These are phyloP conservation scores for Lumbricus terrestris DNA, from an alignment of 2,888 invertebrate species.

Conservation along the genomic window DNA sequence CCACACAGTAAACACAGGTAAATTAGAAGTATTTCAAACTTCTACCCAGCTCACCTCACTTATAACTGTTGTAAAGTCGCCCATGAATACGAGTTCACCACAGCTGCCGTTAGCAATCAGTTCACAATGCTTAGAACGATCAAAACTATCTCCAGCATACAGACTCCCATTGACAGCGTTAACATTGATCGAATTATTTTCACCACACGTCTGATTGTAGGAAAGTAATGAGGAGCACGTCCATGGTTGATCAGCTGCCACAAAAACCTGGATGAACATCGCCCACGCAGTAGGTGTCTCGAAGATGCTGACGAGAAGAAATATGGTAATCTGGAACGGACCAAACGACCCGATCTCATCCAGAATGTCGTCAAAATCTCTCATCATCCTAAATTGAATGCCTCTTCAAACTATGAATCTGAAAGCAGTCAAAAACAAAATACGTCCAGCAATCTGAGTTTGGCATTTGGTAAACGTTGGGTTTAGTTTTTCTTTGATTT, in stretches of 20 bases:
- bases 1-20: not conserved
- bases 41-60: constrained; percentile 46
- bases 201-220: not conserved
- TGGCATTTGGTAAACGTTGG: not conserved
- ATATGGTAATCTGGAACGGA: constrained; percentile 51
- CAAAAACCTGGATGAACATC: constrained; percentile 50
- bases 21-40: not conserved
- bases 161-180: not conserved
- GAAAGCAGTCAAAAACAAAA: not conserved
- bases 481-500: not conserved
- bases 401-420: not conserved
- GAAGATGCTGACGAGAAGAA: constrained; percentile 52
- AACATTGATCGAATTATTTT: not conserved
- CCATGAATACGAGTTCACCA: constrained; percentile 30
- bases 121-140: not conserved
- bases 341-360: constrained; percentile 51
- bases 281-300: constrained; percentile 55
- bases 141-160: not conserved
- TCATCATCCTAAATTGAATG: constrained; percentile 21
- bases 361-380: constrained; percentile 50
- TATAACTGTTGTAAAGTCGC: constrained; percentile 48
- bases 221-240: constrained; percentile 35
- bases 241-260: constrained; percentile 46
- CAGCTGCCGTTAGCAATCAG: constrained; percentile 20
- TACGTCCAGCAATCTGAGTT: not conserved